A percentile compares a stretch with the other conserved stretches of the same genome.
Conservation (phyloP, 2,888 invertebrate genomes). For the Eilema sororculum region DNA sequence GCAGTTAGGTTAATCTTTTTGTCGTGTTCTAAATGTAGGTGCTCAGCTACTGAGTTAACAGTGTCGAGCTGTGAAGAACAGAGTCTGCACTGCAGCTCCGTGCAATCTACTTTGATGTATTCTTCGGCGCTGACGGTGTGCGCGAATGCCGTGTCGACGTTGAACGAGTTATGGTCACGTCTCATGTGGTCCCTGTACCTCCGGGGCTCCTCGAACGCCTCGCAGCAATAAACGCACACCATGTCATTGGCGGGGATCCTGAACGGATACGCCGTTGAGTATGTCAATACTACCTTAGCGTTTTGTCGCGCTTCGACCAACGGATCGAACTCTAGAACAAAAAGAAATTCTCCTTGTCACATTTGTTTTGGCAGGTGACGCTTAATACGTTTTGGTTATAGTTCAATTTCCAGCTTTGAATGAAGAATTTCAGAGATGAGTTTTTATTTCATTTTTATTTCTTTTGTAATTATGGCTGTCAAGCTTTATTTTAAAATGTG, state of each 20-base stretch:
- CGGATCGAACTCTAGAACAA: slow-evolving; percentile 73
- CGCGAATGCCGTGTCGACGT: slow-evolving; percentile 62
- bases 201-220: slow-evolving; percentile 59
- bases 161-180: slow-evolving; percentile 59
- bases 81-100: slow-evolving; percentile 66
- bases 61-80: slow-evolving; percentile 57
- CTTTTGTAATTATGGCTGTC: not conserved
- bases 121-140: slow-evolving; percentile 48
- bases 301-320: slow-evolving; percentile 68
- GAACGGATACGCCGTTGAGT: slow-evolving; percentile 71
- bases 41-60: slow-evolving; percentile 54
- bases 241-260: slow-evolving; percentile 64
- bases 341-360: slow-evolving; percentile 62
- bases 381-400: slow-evolving; percentile 15
- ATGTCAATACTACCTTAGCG: slow-evolving; percentile 68
- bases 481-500: not conserved
- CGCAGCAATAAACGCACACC: slow-evolving; percentile 72
- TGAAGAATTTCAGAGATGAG: not conserved
- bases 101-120: slow-evolving; percentile 67
- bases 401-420: slow-evolving; percentile 2
- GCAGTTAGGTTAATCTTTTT: slow-evolving; percentile 49
- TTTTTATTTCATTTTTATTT: not conserved
- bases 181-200: slow-evolving; percentile 69
- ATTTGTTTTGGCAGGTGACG: slow-evolving; percentile 31
- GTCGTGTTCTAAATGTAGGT: slow-evolving; percentile 58